phyloP scores from a whole-genome alignment of 2,797 vertebrate genomes.

The Gambusia yucatana region DNA sequence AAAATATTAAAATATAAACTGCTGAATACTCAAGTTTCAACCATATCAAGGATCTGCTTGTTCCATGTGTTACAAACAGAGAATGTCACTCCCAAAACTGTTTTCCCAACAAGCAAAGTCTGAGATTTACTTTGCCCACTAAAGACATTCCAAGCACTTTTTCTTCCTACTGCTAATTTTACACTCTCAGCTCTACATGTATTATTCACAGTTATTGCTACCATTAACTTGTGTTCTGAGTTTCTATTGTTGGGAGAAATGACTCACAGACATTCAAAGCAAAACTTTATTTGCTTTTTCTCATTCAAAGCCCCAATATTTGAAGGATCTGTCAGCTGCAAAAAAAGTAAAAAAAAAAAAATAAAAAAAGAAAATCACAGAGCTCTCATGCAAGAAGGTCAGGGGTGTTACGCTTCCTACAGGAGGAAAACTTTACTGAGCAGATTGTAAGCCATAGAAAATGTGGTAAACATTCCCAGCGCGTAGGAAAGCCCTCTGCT shows the following conservation, averaged over 20 bases:
- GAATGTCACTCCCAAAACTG: not conserved
- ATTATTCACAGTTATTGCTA: not conserved
- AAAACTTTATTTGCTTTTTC: not conserved
- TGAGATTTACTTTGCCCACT: not conserved
- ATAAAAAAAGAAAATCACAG: not conserved
- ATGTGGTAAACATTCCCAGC: constrained; percentile 73
- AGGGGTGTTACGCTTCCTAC: constrained; percentile 45
- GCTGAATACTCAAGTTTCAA: not conserved
- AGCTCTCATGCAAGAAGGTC: not conserved
- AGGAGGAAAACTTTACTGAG: constrained; percentile 69
- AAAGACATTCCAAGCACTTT: not conserved
- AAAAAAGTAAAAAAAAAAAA: not conserved
- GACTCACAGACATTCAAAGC: not conserved
- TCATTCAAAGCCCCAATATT: not conserved
- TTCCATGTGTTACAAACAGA: not conserved
- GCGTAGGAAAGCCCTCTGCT: constrained; percentile 80
- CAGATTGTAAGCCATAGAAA: constrained; percentile 86
- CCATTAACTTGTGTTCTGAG: not conserved
- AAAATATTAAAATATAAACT: not conserved
- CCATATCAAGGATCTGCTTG: not conserved
- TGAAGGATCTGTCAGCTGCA: not conserved
- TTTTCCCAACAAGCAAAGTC: not conserved
- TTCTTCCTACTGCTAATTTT: not conserved
- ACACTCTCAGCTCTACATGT: not conserved
- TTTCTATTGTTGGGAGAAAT: not conserved